Percentiles rank a stretch among this genome's conserved stretches.
Conservation (phyloP, 2,113 vertebrate genomes). For the Catagonus wagneri region DNA sequence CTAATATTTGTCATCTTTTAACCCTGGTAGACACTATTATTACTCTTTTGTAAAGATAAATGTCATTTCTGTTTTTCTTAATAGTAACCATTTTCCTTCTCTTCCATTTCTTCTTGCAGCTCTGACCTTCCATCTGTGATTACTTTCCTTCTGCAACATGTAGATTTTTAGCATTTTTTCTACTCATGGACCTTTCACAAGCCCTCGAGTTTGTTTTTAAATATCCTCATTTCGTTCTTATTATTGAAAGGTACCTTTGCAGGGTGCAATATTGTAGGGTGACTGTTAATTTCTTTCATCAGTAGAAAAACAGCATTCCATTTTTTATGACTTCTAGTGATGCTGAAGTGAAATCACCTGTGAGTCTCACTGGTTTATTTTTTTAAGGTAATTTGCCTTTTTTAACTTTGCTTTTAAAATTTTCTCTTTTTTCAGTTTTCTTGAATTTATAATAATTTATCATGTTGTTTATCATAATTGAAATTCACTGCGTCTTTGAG, state of each 20-base stretch:
- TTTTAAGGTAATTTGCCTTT: neutral
- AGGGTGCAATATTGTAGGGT: neutral
- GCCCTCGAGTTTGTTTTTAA: neutral
- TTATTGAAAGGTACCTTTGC: neutral
- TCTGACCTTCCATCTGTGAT: neutral
- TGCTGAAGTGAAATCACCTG: neutral
- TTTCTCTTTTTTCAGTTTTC: neutral
- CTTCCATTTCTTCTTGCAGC: neutral
- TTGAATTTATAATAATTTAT: constrained; percentile 18
- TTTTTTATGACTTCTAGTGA: neutral
- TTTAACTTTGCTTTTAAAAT: neutral
- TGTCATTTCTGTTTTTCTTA: neutral
- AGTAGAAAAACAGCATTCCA: neutral
- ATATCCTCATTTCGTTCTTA: neutral
- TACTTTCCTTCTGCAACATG: neutral
- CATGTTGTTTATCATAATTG: neutral
- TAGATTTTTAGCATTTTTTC: neutral
- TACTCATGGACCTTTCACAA: neutral
- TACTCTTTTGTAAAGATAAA: neutral
- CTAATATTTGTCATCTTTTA: neutral
- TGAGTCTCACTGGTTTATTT: neutral
- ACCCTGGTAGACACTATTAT: neutral
- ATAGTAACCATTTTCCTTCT: neutral
- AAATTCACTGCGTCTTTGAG: neutral
- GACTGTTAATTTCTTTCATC: neutral